Conservation (phyloP, 2,797 vertebrate genomes). For the Morelia viridis region DNA sequence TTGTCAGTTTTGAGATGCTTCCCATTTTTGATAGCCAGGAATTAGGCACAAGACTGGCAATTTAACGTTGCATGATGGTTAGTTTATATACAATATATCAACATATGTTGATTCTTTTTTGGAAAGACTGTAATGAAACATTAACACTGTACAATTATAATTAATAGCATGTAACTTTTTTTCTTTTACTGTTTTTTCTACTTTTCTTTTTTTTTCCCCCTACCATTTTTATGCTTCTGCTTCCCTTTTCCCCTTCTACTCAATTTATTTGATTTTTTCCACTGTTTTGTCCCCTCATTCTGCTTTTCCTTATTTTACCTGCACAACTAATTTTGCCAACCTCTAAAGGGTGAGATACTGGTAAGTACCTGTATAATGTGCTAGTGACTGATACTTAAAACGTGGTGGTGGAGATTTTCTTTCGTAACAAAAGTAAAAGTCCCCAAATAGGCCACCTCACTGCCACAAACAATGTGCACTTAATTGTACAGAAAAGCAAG, state of each 20-base stretch:
- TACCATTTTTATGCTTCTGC: conserved; percentile 63
- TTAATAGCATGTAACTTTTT: conserved; percentile 94
- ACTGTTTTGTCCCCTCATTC: conserved; percentile 41
- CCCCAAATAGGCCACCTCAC: background rate
- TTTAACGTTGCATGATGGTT: conserved; percentile 54
- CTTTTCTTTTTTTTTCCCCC: conserved; percentile 48
- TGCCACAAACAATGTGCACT: background rate
- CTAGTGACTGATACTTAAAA: conserved; percentile 27
- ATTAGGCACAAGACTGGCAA: conserved; percentile 18
- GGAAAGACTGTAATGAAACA: conserved; percentile 68
- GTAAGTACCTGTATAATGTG: conserved; percentile 86
- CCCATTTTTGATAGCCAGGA: background rate
- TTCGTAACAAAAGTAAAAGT: background rate
- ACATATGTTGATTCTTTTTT: conserved; percentile 59
- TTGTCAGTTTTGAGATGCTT: background rate
- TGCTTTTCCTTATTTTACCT: conserved; percentile 60
- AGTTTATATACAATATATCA: conserved; percentile 46
- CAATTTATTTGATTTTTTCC: conserved; percentile 43
- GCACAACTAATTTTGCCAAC: conserved; percentile 68
- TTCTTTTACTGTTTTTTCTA: conserved; percentile 77
- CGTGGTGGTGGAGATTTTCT: conserved; percentile 34
- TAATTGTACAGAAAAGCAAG: background rate
- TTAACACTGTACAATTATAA: conserved; percentile 84
- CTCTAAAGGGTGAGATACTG: conserved; percentile 92
- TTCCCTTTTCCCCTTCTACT: conserved; percentile 46